Conservation (phyloP, 2,113 vertebrate genomes). For the Chloropsis hardwickii region DNA sequence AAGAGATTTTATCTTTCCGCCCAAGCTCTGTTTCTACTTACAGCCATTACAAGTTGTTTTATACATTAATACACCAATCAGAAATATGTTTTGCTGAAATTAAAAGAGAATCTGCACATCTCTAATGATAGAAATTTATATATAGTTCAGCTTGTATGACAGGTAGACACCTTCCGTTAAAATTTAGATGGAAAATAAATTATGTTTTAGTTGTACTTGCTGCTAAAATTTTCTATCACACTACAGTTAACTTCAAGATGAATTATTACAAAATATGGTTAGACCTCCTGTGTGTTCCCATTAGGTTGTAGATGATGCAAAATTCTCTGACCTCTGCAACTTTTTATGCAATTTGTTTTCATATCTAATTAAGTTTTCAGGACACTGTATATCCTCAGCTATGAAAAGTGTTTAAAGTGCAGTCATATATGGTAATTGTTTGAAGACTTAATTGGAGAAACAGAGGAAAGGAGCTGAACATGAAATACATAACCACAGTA, state of each 20-base stretch:
- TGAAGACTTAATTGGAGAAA: not conserved
- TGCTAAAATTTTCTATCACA: not conserved
- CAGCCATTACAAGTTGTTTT: not conserved
- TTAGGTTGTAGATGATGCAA: not conserved
- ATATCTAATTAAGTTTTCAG: not conserved
- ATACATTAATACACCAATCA: not conserved
- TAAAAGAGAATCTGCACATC: fast-evolving
- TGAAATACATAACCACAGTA: not conserved
- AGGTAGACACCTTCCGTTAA: not conserved
- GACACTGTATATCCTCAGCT: not conserved
- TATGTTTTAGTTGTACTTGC: not conserved
- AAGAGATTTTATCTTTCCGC: not conserved
- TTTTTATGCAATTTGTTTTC: not conserved
- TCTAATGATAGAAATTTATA: not conserved
- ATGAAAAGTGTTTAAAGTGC: not conserved
- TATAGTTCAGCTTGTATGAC: not conserved
- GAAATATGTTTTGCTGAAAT: not conserved
- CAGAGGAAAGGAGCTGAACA: not conserved
- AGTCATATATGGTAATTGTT: not conserved
- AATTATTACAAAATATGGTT: not conserved
- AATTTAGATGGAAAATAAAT: not conserved
- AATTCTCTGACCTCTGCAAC: not conserved
- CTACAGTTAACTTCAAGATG: not conserved
- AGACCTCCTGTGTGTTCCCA: not conserved
- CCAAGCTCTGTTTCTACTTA: not conserved